Evolutionary conservation across 2,888 invertebrate species (phyloP).

Genomic region (Netelia virgata): DNA sequence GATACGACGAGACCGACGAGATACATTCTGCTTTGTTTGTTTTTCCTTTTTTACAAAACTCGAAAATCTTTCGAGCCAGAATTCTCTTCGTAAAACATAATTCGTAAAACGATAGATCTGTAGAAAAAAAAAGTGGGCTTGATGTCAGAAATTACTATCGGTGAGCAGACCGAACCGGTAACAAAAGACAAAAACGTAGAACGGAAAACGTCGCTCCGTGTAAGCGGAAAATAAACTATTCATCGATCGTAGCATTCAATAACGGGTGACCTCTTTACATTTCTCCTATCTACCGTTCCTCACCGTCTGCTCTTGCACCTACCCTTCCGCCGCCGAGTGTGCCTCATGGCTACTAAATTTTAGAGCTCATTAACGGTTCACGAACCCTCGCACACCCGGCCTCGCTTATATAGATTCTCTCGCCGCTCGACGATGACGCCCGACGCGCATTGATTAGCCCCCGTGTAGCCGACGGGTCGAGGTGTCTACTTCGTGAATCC

Average conservation of each 20-base stretch:
- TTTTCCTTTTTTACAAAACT: conserved; percentile 49
- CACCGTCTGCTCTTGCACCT: conserved; percentile 36
- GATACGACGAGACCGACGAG: conserved; percentile 71
- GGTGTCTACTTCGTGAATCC: conserved; percentile 48
- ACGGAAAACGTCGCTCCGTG: conserved; percentile 20
- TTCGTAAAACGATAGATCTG: no score
- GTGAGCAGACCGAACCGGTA: conserved; percentile 27
- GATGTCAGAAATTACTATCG: background rate
- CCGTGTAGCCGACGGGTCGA: conserved; percentile 41
- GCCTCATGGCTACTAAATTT: conserved; percentile 50
- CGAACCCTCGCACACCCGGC: conserved; percentile 36
- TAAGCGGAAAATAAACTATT: conserved; percentile 43
- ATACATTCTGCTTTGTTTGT: conserved; percentile 12
- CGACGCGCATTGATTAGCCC: conserved; percentile 58
- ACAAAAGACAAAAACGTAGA: conserved; percentile 40
- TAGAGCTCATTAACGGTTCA: conserved; percentile 66
- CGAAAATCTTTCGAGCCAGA: background rate
- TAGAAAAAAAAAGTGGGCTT: background rate
- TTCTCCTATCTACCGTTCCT: conserved; percentile 5
- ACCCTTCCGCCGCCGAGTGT: background rate
- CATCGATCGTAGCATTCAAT: conserved; percentile 60
- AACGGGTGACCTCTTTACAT: conserved; percentile 55
- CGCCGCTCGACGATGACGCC: conserved; percentile 32
- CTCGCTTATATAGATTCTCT: conserved; percentile 36
- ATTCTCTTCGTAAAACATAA: no score